Evolutionary conservation across 2,888 invertebrate genomes (phyloP).

Genomic region (Metacarcinus magister): DNA sequence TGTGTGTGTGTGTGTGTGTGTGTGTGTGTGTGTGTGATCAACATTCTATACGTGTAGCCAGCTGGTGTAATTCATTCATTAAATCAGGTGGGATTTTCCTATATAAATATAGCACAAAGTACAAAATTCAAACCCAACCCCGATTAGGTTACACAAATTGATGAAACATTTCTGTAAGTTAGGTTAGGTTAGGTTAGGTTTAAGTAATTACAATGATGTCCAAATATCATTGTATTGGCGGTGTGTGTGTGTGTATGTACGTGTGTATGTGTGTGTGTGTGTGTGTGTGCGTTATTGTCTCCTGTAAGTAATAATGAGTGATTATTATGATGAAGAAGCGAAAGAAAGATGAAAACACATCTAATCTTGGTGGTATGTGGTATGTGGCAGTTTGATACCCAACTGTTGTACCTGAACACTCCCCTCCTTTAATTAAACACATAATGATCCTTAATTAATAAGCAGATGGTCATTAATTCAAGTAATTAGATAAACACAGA

Average conservation of each 20-base stretch:
- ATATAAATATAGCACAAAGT: not conserved
- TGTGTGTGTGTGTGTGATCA: not conserved
- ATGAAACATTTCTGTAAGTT: not conserved
- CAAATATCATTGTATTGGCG: not conserved
- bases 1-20: not conserved
- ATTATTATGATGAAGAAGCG: not conserved
- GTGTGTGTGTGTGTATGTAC: not conserved
- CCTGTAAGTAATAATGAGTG: not conserved
- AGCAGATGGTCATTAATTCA: not conserved
- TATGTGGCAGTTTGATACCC: conserved; percentile 27
- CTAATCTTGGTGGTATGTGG: not conserved
- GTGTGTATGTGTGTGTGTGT: not conserved
- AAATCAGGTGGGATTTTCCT: not conserved
- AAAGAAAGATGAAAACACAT: not conserved
- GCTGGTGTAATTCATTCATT: not conserved
- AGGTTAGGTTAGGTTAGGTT: not conserved
- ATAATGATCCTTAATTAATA: not conserved
- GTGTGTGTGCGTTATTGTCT: not conserved
- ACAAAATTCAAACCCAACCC: not conserved
- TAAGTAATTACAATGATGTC: not conserved
- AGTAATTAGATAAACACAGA: not conserved
- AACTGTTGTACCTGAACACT: conserved; percentile 51
- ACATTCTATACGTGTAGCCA: not conserved
- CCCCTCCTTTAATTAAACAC: not conserved
- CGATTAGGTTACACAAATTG: not conserved